phyloP scores from a whole-genome alignment of 2,797 vertebrate genomes.

The Perodicticus potto region DNA sequence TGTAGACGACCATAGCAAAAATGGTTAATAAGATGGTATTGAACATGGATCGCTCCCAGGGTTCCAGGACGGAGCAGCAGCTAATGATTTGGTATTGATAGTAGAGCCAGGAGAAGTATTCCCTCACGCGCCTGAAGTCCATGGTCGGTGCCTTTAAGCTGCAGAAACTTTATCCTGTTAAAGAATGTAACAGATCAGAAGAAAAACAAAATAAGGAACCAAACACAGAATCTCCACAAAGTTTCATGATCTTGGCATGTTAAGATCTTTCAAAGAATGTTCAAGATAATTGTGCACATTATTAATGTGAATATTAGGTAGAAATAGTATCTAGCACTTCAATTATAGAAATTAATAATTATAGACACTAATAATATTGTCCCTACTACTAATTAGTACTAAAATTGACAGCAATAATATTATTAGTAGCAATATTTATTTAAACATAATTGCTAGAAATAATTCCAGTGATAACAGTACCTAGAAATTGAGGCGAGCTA shows the following conservation, averaged over 20 bases:
- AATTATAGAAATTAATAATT: slow-evolving; percentile 27
- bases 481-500: not conserved
- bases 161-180: slow-evolving; percentile 71
- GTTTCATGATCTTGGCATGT: not conserved
- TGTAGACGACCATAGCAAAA: slow-evolving; percentile 96
- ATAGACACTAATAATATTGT: not conserved
- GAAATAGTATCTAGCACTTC: not conserved
- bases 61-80: slow-evolving; percentile 97
- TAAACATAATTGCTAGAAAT: slow-evolving; percentile 45
- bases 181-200: slow-evolving; percentile 27
- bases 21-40: slow-evolving; percentile 94
- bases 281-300: not conserved
- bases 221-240: not conserved
- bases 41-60: slow-evolving; percentile 98
- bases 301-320: not conserved
- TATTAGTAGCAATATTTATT: not conserved
- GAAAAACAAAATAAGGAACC: slow-evolving; percentile 8
- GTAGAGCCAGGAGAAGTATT: slow-evolving; percentile 97
- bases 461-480: not conserved
- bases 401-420: slow-evolving; percentile 3
- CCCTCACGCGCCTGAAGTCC: slow-evolving; percentile 93
- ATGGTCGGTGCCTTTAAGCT: slow-evolving; percentile 83
- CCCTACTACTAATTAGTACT: not conserved
- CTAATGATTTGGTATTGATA: slow-evolving; percentile 98
- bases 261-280: slow-evolving; percentile 21